These are phyloP conservation scores for Thunnus thynnus DNA, from an alignment of 2,113 vertebrate genomes.

Conservation along the genomic window DNA sequence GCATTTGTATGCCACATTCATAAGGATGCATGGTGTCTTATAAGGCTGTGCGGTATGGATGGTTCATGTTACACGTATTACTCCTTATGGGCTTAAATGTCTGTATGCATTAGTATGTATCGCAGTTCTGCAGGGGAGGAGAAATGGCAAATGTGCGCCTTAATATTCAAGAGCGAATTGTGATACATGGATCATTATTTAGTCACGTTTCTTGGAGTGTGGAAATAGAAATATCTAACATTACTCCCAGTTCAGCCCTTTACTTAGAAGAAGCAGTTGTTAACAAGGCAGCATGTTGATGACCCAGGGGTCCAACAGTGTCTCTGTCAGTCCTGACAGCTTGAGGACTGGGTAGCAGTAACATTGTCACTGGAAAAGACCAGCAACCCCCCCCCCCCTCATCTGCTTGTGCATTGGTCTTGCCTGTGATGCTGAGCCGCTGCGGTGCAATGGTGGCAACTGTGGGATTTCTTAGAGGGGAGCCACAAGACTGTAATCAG, in stretches of 20 bases:
- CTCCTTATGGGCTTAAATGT: slow-evolving; percentile 47
- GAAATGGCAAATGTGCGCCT: slow-evolving; percentile 17
- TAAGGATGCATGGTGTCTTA: slow-evolving; percentile 7
- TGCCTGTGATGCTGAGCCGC: slow-evolving; percentile 63
- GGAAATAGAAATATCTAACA: not conserved
- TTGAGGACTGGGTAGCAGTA: slow-evolving; percentile 51
- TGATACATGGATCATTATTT: slow-evolving; percentile 26
- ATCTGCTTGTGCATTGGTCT: slow-evolving; percentile 22
- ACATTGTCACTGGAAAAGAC: slow-evolving; percentile 57
- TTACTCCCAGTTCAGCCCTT: slow-evolving; percentile 10
- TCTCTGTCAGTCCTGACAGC: slow-evolving; percentile 65
- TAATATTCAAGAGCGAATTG: slow-evolving; percentile 16
- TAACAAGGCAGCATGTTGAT: slow-evolving; percentile 61
- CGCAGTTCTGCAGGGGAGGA: slow-evolving; percentile 17
- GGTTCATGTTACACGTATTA: slow-evolving; percentile 24
- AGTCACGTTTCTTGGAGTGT: not conserved
- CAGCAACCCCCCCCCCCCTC: not conserved
- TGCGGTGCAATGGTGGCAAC: slow-evolving; percentile 67
- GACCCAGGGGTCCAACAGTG: slow-evolving; percentile 54
- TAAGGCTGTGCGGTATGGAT: slow-evolving; percentile 25
- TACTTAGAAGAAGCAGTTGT: slow-evolving; percentile 18
- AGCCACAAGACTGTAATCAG: slow-evolving; percentile 90
- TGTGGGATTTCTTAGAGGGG: slow-evolving; percentile 88
- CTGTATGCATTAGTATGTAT: slow-evolving; percentile 41
- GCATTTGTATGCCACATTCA: slow-evolving; percentile 28